Evolutionary conservation across 2,113 vertebrate genomes (phyloP), one percentile per base, ranked within the genome.

Genomic region (Butorides virescens): DNA sequence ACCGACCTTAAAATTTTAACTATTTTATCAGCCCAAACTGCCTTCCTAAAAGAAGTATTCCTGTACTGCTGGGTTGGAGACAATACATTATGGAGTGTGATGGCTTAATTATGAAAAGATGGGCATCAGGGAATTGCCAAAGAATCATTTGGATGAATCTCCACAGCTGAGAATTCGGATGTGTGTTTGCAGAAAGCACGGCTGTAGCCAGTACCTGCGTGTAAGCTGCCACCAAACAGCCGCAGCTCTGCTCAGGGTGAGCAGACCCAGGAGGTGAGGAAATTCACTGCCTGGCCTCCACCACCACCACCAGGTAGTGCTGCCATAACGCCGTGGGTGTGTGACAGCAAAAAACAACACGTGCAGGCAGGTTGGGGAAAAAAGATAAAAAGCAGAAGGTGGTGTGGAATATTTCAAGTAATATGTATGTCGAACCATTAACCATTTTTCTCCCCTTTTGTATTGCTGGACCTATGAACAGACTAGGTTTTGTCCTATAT

Each of bases 371-470:
- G 19, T 5, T 56, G 23, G 20, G 53, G 32, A 78, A 88, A 42
- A 59, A 92, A 61, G 39, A 34, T 72, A 36, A 77, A 74, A 86
- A 82, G 39, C 5, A 65, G n/a, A 62, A 46, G 30, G 26, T 8
- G 68, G 52, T 44, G 36, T 30, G 11, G 7, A 81, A 44, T 82
- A 73, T 81, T 91, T 76, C 52, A 58, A 59, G 23, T 89, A 74
- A 52, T 37, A 91, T 18, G 15, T n/a, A 8, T 16, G 9, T 27
- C 32, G 22, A 86, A 36, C 4, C 3, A 18, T 58, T 55, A 88
- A 18, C 12, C 0, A 22, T 44, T 29, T 14, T 36, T 19, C 16
- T 1, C 4, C 1, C 2, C 5, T 90, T 90, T 61, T 49, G 3
- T 44, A 30, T 29, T 61, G 7, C 5, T 2, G 3, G 20, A 32